Evolutionary conservation across 2,113 vertebrate genomes (phyloP).

Genomic region (Dolichallabes microphthalmus): DNA sequence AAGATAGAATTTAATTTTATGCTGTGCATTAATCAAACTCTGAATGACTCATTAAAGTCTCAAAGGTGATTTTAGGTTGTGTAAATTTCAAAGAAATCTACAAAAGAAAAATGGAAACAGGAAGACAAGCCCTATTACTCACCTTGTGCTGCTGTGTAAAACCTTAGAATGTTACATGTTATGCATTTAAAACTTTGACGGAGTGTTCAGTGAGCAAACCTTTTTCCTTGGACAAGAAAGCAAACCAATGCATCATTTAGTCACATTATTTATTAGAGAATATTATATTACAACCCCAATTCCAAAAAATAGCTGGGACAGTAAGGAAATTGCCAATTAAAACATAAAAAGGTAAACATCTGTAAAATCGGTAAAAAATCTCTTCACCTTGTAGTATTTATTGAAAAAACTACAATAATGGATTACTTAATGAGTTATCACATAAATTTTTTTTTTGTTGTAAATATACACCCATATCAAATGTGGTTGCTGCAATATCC

Average conservation of each 20-base stretch:
- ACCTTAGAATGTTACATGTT: background rate
- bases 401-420: too few species aligned
- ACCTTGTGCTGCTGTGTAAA: background rate
- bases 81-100: background rate
- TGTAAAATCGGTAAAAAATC: too few species aligned
- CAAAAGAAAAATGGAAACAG: background rate
- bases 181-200: constrained; percentile 21
- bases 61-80: constrained; percentile 14
- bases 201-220: constrained; percentile 17
- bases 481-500: too few species aligned
- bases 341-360: too few species aligned
- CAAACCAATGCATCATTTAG: constrained; percentile 3
- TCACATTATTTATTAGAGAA: constrained; percentile 24
- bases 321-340: too few species aligned
- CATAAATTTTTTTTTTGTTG: too few species aligned
- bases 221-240: constrained; percentile 1
- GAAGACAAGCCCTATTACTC: constrained; percentile 13
- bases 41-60: constrained; percentile 17
- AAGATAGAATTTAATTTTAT: background rate
- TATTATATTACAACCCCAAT: background rate
- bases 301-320: too few species aligned
- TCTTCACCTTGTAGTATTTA: too few species aligned
- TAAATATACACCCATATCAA: too few species aligned
- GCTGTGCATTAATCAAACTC: background rate
- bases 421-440: too few species aligned